Percentiles rank a stretch among this genome's conserved stretches.
These are phyloP conservation scores for Anser cygnoides DNA, from an alignment of 2,113 vertebrate species.

Conservation along the genomic window DNA sequence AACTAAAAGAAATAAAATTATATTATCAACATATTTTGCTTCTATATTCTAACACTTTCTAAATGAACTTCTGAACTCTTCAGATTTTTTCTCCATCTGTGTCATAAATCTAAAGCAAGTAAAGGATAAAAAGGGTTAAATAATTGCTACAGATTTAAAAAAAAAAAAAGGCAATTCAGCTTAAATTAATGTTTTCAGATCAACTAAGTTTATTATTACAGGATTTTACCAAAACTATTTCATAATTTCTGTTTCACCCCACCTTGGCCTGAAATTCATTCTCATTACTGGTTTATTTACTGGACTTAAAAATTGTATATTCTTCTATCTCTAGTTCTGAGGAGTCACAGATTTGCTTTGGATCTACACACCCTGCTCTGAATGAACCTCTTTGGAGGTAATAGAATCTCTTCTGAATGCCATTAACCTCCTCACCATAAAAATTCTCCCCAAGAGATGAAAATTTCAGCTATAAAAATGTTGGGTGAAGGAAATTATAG, in stretches of 20 bases:
- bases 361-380: background rate
- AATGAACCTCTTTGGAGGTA: background rate
- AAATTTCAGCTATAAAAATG: constrained; percentile 31
- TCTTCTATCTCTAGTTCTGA: background rate
- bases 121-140: background rate
- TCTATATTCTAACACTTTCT: background rate
- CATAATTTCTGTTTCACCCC: background rate
- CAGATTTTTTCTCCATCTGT: background rate
- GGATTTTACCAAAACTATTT: background rate
- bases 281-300: background rate
- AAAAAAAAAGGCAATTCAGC: background rate
- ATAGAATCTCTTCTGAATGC: background rate
- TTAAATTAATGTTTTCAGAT: background rate
- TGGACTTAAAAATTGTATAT: background rate
- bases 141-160: background rate
- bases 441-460: background rate
- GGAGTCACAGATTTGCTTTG: background rate
- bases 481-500: constrained; percentile 5
- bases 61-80: background rate
- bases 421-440: background rate
- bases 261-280: background rate
- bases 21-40: background rate
- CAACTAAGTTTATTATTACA: background rate
- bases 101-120: background rate
- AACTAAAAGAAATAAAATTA: background rate